phyloP scores from a whole-genome alignment of 2,797 vertebrate genomes.

The Siniperca scherzeri region DNA sequence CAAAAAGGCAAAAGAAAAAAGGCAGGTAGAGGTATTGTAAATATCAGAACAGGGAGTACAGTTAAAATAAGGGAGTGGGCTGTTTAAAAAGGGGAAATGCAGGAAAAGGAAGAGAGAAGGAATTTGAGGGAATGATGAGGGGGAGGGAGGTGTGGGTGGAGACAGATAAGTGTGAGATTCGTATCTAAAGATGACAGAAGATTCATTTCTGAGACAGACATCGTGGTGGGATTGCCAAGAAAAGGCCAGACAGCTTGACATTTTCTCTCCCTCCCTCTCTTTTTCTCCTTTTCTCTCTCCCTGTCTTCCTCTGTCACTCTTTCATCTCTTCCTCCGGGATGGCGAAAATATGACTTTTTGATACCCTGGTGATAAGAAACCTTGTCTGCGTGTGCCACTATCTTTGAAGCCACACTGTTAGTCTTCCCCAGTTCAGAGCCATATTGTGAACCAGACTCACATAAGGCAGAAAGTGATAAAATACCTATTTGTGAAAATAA shows the following conservation, averaged over 20 bases:
- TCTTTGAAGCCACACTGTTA: constrained; percentile 56
- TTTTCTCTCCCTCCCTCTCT: constrained; percentile 48
- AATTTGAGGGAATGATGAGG: constrained; percentile 11
- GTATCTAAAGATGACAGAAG: constrained; percentile 77
- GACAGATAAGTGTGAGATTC: constrained; percentile 70
- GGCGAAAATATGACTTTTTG: constrained; percentile 59
- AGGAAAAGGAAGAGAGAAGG: not conserved
- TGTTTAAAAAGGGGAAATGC: constrained; percentile 3
- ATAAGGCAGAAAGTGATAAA: constrained; percentile 32
- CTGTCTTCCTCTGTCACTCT: constrained; percentile 27
- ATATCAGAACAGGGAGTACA: constrained; percentile 15
- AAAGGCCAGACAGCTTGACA: constrained; percentile 80
- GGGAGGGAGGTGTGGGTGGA: constrained; percentile 36
- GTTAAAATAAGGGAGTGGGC: not conserved
- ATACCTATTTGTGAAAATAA: constrained; percentile 11
- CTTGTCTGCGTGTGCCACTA: constrained; percentile 44
- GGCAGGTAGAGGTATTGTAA: constrained; percentile 24
- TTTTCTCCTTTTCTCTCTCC: constrained; percentile 1
- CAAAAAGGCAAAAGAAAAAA: constrained; percentile 24
- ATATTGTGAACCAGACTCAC: constrained; percentile 30
- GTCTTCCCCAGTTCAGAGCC: constrained; percentile 27
- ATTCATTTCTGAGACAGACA: constrained; percentile 79
- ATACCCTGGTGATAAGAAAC: constrained; percentile 71
- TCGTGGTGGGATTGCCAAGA: constrained; percentile 65
- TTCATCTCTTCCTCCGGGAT: constrained; percentile 47